Conservation (phyloP, 1,140 invertebrate species). For the Brachionus plicatilis region DNA sequence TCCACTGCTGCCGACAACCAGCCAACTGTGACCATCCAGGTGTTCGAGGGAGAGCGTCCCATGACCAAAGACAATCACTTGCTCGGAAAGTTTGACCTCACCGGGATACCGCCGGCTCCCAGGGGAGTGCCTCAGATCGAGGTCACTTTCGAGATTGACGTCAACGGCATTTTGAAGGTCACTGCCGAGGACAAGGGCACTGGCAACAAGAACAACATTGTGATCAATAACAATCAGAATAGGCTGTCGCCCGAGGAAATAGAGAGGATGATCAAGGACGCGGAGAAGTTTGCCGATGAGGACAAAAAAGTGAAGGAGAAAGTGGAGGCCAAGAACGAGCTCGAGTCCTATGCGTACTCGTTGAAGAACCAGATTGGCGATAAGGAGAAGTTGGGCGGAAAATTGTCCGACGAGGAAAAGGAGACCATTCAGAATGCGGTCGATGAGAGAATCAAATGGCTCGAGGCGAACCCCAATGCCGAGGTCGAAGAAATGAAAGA, state of each 20-base stretch:
- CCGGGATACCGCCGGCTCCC: constrained; percentile 93
- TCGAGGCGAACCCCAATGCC: constrained; percentile 89
- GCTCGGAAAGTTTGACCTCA: constrained; percentile 94
- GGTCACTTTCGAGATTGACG: constrained; percentile 98
- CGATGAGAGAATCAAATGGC: constrained; percentile 94
- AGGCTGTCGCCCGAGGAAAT: constrained; percentile 93
- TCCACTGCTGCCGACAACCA: constrained; percentile 98
- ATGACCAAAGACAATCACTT: constrained; percentile 99
- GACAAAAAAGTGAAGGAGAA: constrained; percentile 95
- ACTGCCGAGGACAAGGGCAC: constrained; percentile 95
- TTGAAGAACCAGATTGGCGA: constrained; percentile 94
- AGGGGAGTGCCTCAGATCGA: constrained; percentile 97
- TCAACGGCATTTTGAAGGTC: constrained; percentile 85
- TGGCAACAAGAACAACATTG: constrained; percentile 94
- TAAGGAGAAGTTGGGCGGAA: constrained; percentile 85
- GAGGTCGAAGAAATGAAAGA: constrained; percentile 88
- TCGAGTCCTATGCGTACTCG: constrained; percentile 95
- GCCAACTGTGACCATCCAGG: constrained; percentile 94
- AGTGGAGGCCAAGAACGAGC: constrained; percentile 77
- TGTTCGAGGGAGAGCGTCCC: constrained; percentile 89
- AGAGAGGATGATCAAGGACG: constrained; percentile 95
- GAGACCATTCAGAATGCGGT: constrained; percentile 87
- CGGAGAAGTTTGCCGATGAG: constrained; percentile 95
- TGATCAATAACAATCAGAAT: constrained; percentile 97
- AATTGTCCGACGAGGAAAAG: constrained; percentile 84